Evolutionary conservation across 2,888 invertebrate species (phyloP).

Genomic region (Hipparchia sbordonii): DNA sequence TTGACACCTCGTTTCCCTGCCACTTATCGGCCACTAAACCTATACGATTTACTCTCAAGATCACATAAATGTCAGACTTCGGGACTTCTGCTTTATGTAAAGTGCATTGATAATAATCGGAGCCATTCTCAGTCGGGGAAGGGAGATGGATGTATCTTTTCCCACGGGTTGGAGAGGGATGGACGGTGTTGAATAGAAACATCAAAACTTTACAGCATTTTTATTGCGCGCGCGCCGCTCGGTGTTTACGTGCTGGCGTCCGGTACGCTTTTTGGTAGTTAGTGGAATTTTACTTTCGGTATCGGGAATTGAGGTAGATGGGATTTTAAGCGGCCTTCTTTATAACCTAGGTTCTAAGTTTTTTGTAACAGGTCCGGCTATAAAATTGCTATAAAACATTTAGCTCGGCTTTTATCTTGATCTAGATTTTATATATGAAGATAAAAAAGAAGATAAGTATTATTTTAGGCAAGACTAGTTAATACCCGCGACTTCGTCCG

Average conservation of each 20-base stretch:
- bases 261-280: constrained; percentile 57
- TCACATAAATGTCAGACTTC: constrained; percentile 79
- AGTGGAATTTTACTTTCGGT: constrained; percentile 48
- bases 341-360: not conserved
- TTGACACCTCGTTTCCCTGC: constrained; percentile 74
- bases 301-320: constrained; percentile 49
- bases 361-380: not conserved
- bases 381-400: not conserved
- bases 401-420: not conserved
- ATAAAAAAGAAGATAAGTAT: too few relatives aligned
- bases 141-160: constrained; percentile 47
- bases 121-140: constrained; percentile 66
- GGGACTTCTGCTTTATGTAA: constrained; percentile 81
- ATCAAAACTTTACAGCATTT: constrained; percentile 83
- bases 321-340: constrained; percentile 37
- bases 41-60: constrained; percentile 78
- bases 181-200: constrained; percentile 75
- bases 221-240: constrained; percentile 75
- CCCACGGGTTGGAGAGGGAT: constrained; percentile 48
- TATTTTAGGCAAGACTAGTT: too few relatives aligned
- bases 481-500: too few relatives aligned
- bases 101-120: constrained; percentile 82
- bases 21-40: constrained; percentile 74
- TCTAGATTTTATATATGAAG: not conserved
- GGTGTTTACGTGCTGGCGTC: constrained; percentile 75